Base-by-base conservation (phyloP, 2,797 vertebrate species). In the Emys orbicularis region DNA sequence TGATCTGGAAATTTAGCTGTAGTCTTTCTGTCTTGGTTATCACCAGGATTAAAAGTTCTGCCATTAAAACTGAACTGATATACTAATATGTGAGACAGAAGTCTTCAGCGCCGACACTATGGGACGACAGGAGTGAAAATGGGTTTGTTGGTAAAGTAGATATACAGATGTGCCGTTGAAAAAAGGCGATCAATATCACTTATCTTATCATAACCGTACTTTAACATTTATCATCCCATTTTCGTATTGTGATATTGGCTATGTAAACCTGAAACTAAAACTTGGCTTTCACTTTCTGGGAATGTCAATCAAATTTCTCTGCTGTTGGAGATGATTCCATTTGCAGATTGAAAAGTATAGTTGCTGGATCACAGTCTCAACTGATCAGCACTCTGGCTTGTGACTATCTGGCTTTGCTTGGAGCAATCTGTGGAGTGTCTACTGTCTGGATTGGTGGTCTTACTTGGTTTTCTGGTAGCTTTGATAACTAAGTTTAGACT, bases 401-500 rank as follows among this genome's bases (percentile, higher is more conserved):
- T 77, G 27, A 77, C 0, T 52, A 53, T 23, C 79, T 1, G n/a
- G 37, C 29, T 19, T 57, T 56, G 44, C 49, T 61, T 81, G 2
- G 61, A 93, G 90, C 52, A 7, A 8, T 49, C 54, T 47, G 68
- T 23, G 3, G 10, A 37, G 68, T 37, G 0, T 27, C 21, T 90
- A 90, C 84, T 13, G 53, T 84, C 87, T 92, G 25, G 25, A 31
- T 18, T 77, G 74, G 44, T 44, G 25, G 10, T 72, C 37, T 21
- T 3, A 6, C 10, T 72, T 41, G 37, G 19, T 72, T 77, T 77
- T 49, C 13, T 77, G 44, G 74, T 77, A 44, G 21, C 25, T 77
- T 86, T 83, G 37, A 72, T 86, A 83, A 79, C 27, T 90, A 87
- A 77, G 80, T 76, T 91, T 90, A 61, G 68, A 31, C 49, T 92